These are phyloP conservation scores for Corythornis madagascariensis DNA, from an alignment of 2,113 vertebrate genomes.

Conservation along the genomic window DNA sequence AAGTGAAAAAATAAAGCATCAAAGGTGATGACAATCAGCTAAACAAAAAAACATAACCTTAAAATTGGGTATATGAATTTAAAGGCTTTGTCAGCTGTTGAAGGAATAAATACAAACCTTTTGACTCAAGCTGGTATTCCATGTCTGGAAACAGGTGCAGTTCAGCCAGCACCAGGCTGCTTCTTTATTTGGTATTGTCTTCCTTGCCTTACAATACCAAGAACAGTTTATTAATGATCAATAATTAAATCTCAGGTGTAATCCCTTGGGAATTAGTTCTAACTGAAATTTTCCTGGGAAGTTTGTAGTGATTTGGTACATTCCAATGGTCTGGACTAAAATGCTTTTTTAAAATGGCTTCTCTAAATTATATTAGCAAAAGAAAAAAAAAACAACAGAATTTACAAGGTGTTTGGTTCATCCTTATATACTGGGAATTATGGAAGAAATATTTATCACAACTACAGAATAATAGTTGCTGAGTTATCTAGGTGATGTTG, in stretches of 20 bases:
- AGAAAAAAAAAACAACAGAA: fast-evolving
- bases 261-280: not conserved
- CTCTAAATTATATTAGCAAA: not conserved
- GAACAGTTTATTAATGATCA: not conserved
- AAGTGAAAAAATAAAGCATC: not conserved
- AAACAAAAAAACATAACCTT: not conserved
- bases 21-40: not conserved
- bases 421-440: not conserved
- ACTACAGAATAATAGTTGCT: not conserved
- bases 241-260: not conserved
- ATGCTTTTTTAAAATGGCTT: not conserved
- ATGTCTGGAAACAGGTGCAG: not conserved
- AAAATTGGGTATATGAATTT: not conserved
- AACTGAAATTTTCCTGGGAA: not conserved
- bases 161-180: not conserved
- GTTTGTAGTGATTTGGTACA: not conserved
- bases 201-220: not conserved
- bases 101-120: not conserved
- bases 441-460: not conserved
- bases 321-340: not conserved
- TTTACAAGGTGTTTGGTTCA: not conserved
- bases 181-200: not conserved
- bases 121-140: not conserved
- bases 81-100: not conserved
- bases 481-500: not conserved